A percentile compares a stretch with the other conserved stretches of the same genome.
Evolutionary conservation across 2,797 vertebrate species (phyloP).

Genomic region (Smutsia gigantea): DNA sequence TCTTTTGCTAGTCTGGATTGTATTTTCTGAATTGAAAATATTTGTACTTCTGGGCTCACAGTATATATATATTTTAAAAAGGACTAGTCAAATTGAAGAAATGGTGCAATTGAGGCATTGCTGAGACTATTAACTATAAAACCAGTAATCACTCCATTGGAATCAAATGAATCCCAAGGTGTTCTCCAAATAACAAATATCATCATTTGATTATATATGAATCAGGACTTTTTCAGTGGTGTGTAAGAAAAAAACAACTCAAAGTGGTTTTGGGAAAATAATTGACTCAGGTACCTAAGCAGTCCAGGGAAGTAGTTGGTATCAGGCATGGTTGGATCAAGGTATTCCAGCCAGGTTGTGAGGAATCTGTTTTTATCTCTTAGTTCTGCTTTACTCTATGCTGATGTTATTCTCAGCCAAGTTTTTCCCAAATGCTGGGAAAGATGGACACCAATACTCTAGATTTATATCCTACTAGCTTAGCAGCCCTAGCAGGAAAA

Average conservation of each 20-base stretch:
- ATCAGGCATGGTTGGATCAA: background rate
- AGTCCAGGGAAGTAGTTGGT: background rate
- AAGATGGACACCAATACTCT: background rate
- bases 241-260: background rate
- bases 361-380: background rate
- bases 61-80: background rate
- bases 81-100: background rate
- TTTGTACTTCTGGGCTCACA: background rate
- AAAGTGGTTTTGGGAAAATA: conserved; percentile 21
- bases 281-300: background rate
- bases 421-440: background rate
- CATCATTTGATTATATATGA: background rate
- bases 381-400: background rate
- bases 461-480: background rate
- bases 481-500: background rate
- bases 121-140: conserved; percentile 6
- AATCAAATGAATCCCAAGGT: background rate
- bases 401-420: background rate
- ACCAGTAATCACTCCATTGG: background rate
- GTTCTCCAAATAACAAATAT: background rate
- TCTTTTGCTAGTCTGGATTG: conserved; percentile 29
- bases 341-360: background rate
- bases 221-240: background rate
- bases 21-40: conserved; percentile 42
- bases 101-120: background rate